phyloP scores from a whole-genome alignment of 2,113 vertebrate genomes.

The Perognathus longimembris region DNA sequence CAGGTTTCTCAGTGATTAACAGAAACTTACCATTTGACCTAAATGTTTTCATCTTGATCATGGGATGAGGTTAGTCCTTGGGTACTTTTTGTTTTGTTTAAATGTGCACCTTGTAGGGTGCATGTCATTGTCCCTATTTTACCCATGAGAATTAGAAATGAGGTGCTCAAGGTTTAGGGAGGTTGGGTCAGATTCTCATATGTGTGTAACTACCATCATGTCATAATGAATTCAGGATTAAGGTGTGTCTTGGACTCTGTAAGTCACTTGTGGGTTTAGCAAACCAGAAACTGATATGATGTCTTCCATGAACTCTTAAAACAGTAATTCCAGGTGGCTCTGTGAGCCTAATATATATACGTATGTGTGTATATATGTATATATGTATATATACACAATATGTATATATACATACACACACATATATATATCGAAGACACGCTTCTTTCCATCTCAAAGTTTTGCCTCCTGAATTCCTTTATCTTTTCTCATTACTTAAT shows the following conservation, averaged over 20 bases:
- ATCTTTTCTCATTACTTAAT: not conserved
- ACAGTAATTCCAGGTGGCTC: not conserved
- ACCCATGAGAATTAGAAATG: not conserved
- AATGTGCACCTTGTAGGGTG: not conserved
- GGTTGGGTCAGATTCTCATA: not conserved
- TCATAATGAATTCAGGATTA: not conserved
- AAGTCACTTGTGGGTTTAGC: not conserved
- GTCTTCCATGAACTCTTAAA: not conserved
- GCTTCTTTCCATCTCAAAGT: not conserved
- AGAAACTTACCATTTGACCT: constrained; percentile 6
- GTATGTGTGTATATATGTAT: too few species aligned
- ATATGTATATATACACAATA: not conserved
- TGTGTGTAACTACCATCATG: not conserved
- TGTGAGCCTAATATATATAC: too few species aligned
- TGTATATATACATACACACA: too few species aligned
- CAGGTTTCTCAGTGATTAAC: not conserved
- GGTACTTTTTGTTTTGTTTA: constrained; percentile 3
- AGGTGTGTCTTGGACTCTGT: not conserved
- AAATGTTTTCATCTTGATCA: constrained; percentile 20
- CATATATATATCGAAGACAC: not conserved
- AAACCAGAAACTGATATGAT: not conserved
- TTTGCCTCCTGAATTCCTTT: not conserved
- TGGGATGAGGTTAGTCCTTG: not conserved
- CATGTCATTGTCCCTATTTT: not conserved
- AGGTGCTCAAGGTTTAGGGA: not conserved